Percentiles rank a stretch among this genome's conserved stretches.
Conservation (phyloP, 2,113 vertebrate species). For the Platysternon megacephalum region DNA sequence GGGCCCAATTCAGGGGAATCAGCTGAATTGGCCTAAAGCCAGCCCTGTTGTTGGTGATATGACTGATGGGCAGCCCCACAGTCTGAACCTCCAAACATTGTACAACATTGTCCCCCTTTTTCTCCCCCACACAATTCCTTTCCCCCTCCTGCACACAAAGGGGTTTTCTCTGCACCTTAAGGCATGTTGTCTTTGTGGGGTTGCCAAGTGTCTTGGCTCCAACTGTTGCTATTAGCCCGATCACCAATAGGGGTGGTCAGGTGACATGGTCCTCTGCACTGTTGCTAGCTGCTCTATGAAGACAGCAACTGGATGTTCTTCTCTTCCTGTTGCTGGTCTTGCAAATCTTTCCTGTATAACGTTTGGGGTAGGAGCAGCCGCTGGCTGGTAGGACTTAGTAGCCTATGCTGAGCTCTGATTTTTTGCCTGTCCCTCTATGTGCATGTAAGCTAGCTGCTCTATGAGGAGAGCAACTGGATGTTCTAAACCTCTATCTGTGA, state of each 20-base stretch:
- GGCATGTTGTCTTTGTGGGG: neutral
- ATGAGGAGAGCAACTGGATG: no score
- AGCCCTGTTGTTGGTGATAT: slow-evolving; percentile 11
- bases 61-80: neutral
- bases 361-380: neutral
- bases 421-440: neutral
- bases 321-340: neutral
- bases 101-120: neutral
- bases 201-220: neutral
- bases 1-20: no score
- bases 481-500: no score
- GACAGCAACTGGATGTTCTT: neutral
- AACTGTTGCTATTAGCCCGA: neutral
- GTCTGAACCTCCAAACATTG: neutral
- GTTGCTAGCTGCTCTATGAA: neutral
- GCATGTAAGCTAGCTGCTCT: no score
- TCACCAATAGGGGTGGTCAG: neutral
- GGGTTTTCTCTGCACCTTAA: neutral
- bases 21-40: no score
- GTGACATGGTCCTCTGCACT: neutral
- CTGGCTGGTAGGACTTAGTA: neutral
- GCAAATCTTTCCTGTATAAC: neutral
- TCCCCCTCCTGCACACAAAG: neutral
- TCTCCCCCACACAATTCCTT: neutral
- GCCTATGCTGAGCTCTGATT: neutral